Percentiles rank a stretch among this genome's conserved stretches.
These are phyloP conservation scores for human DNA, from an alignment of 2,113 vertebrate species.

Conservation along the genomic window DNA sequence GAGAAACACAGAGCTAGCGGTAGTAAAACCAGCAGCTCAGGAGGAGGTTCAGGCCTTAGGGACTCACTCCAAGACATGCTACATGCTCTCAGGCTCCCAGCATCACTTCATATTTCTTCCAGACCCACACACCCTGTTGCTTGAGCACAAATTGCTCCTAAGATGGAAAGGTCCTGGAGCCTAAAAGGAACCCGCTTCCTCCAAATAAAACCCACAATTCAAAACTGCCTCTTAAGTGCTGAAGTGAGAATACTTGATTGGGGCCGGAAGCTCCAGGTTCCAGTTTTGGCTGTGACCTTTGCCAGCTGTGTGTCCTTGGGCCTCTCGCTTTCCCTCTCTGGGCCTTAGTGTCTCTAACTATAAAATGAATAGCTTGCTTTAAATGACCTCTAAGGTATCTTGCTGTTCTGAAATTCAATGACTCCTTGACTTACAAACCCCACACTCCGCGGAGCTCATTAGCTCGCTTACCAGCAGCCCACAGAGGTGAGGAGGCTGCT, in stretches of 20 bases:
- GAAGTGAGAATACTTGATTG: not conserved
- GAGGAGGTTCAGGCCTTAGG: not conserved
- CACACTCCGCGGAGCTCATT: not conserved
- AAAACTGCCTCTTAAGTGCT: not conserved
- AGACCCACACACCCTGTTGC: not conserved
- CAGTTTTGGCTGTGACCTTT: not conserved
- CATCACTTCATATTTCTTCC: not conserved
- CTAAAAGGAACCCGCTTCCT: not conserved
- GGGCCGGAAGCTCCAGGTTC: not conserved
- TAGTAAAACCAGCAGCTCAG: not conserved
- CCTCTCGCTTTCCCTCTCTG: not conserved
- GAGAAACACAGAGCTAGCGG: not conserved
- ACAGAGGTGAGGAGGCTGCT: not conserved
- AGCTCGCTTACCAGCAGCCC: not conserved
- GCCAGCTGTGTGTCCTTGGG: not conserved
- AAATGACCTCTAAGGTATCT: not conserved
- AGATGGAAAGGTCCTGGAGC: not conserved
- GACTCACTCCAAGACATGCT: not conserved
- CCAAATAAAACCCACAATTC: constrained; percentile 17
- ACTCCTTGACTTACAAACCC: not conserved
- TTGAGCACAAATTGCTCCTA: not conserved
- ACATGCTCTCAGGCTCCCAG: not conserved
- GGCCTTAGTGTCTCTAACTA: not conserved
- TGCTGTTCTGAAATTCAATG: constrained; percentile 2
- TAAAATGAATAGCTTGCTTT: not conserved